These are phyloP conservation scores for Tetragonula carbonaria DNA, from an alignment of 2,888 invertebrate species.

Conservation along the genomic window DNA sequence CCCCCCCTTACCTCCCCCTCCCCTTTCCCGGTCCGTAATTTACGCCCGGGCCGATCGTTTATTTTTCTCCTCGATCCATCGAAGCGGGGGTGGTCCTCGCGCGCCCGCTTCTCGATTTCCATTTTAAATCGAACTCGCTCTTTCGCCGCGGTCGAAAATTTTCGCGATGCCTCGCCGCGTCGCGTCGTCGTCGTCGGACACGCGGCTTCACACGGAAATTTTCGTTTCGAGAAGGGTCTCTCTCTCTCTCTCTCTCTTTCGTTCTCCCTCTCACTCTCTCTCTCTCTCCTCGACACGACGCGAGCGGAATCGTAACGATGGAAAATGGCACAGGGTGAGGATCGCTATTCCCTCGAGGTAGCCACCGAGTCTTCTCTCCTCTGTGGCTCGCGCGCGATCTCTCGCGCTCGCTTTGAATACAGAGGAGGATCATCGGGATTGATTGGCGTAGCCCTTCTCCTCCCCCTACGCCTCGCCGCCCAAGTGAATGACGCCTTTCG, in stretches of 20 bases:
- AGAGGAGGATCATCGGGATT: conserved; percentile 12
- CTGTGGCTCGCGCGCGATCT: not conserved
- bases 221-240: not conserved
- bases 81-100: not conserved
- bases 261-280: not conserved
- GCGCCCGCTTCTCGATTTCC: conserved; percentile 34
- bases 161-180: not conserved
- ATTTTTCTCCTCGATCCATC: not conserved
- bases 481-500: conserved; percentile 9
- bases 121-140: conserved; percentile 49
- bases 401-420: conserved; percentile 22
- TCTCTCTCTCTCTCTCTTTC: not conserved
- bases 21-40: conserved; percentile 15
- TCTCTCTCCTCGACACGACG: not conserved
- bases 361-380: not conserved
- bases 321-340: conserved; percentile 18
- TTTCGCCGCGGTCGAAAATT: conserved; percentile 32
- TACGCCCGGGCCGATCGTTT: conserved; percentile 11
- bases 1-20: not conserved
- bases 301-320: conserved; percentile 26
- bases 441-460: not conserved
- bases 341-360: not conserved
- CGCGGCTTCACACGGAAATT: not conserved
- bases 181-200: not conserved
- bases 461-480: too few species aligned